Evolutionary conservation across 1,140 invertebrate species (phyloP), one percentile per base, ranked within the genome.

Genomic region (Diorhabda carinulata): DNA sequence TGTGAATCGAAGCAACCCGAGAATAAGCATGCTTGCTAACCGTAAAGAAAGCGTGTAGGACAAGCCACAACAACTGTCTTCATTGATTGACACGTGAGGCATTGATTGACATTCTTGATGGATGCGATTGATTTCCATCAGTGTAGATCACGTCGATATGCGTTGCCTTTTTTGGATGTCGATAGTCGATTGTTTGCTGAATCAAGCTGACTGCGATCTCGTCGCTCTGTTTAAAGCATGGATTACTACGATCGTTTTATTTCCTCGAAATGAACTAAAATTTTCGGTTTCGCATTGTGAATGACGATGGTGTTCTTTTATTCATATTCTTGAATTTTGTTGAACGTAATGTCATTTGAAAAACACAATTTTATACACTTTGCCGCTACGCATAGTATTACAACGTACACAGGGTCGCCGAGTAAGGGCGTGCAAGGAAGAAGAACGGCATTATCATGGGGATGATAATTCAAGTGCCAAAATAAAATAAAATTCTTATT

Each of bases 51-150:
- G 72, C 71, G 74, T 74, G 77, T 76, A 76, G 69, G 75, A 79
- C 75, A 80, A 75, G 72, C 72, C 73, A 78, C 75, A 78, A 77
- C 78, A 76, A 78, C 76, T 80, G 78, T 78, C 76, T 74, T 58
- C 42, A 64, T 73, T 79, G 78, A 79, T 78, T 78, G 78, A 78
- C 77, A 77, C 74, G 78, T 74, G 73, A 77, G 74, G 72, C 74
- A 74, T 72, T 77, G 76, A 78, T 77, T 78, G 77, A 78, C 77
- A 69, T 64, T 62, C 57, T 66, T 77, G 78, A 79, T 80, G 75
- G 78, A 79, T 80, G 78, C 74, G 78, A 78, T 79, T 73, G 78
- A 79, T 80, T 72, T 74, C 74, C 76, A 80, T 80, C 78, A 77
- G 77, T 80, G 76, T 79, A 79, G 78, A 80, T 79, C 78, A 80